Evolutionary conservation across 2,888 invertebrate genomes (phyloP).

Genomic region (Didymodactylos carnosus): DNA sequence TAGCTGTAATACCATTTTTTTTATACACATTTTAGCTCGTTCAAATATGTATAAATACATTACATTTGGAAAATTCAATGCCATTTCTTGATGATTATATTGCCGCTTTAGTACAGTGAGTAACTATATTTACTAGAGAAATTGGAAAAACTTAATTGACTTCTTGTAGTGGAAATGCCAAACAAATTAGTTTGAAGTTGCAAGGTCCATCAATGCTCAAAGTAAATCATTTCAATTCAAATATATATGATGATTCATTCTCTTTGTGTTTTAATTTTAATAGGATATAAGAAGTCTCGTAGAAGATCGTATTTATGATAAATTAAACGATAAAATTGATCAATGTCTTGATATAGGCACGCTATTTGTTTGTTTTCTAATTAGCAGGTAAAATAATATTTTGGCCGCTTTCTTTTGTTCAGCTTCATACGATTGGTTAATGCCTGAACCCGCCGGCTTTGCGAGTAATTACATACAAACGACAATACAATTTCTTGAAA

Average conservation of each 20-base stretch:
- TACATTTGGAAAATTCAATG: constrained; percentile 82
- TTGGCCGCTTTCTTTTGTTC: too few species aligned
- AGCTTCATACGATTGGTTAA: constrained; percentile 78
- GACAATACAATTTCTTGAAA: constrained; percentile 72
- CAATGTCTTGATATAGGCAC: constrained; percentile 66
- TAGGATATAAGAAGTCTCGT: constrained; percentile 73
- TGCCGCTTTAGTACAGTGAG: constrained; percentile 65
- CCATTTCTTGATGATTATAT: constrained; percentile 83
- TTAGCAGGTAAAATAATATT: neutral
- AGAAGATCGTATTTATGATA: constrained; percentile 80
- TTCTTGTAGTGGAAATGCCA: neutral
- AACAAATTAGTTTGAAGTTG: constrained; percentile 18
- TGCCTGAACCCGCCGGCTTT: constrained; percentile 60
- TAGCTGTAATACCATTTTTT: neutral
- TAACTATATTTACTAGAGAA: neutral
- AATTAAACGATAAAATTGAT: constrained; percentile 73
- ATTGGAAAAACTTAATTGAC: neutral
- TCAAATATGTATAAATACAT: constrained; percentile 90
- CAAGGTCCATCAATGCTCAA: constrained; percentile 54
- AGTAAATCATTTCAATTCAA: too few species aligned
- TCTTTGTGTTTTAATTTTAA: constrained; percentile 1
- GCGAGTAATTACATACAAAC: constrained; percentile 80
- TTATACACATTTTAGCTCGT: constrained; percentile 54
- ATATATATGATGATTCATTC: too few species aligned
- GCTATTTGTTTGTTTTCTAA: neutral